Conservation (phyloP, 2,797 vertebrate species). For the Lagocephalus sceleratus region DNA sequence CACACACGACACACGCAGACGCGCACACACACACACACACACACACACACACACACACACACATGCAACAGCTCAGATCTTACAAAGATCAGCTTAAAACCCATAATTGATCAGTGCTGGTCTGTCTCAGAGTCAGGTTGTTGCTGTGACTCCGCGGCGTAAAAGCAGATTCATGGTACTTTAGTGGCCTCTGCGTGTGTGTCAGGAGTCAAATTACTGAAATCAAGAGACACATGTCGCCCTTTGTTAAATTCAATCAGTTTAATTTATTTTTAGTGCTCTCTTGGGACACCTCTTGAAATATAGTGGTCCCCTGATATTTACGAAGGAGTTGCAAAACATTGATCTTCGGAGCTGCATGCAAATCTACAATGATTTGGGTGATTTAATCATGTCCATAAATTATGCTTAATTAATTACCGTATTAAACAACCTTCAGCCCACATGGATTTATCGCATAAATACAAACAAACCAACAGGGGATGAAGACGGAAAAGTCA, state of each 20-base stretch:
- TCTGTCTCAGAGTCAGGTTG: conserved; percentile 38
- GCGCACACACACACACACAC: conserved; percentile 23
- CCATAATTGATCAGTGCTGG: conserved; percentile 29
- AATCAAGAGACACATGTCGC: conserved; percentile 15
- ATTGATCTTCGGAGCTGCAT: conserved; percentile 7
- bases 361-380: not conserved
- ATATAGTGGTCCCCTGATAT: not conserved
- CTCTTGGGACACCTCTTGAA: conserved; percentile 36
- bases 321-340: not conserved
- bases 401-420: not conserved
- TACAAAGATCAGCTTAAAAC: conserved; percentile 37
- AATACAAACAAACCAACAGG: too few species aligned
- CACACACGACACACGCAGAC: conserved; percentile 20
- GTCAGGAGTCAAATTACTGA: conserved; percentile 27
- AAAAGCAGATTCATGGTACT: conserved; percentile 38
- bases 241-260: conserved; percentile 35
- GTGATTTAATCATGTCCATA: not conserved
- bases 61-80: conserved; percentile 18
- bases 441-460: not conserved
- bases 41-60: conserved; percentile 17
- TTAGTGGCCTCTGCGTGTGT: not conserved
- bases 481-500: too few species aligned
- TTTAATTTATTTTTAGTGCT: conserved; percentile 43
- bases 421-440: not conserved
- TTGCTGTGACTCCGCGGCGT: conserved; percentile 27